Base-by-base conservation (phyloP, 2,113 vertebrate species). In the Macroglossus sobrinus region DNA sequence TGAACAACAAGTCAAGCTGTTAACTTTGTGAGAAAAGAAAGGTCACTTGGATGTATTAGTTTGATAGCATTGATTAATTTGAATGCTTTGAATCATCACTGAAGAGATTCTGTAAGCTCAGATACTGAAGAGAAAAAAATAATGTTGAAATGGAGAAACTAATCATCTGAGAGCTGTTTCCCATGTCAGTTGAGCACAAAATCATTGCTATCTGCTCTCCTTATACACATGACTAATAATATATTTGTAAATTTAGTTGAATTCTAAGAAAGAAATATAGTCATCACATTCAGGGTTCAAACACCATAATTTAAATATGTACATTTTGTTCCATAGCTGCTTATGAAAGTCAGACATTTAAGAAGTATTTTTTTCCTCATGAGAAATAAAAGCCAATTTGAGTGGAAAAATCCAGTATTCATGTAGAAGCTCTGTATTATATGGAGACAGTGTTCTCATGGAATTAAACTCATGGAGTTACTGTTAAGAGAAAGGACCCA, bases 101-200 rank as follows among this genome's bases (percentile, higher is more conserved):
- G n/a, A 88, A 5, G 18, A 79, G 79, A 84, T 88, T 94, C 90
- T 92, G 5, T 59, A 91, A 91, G 47, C 87, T 92, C 55, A 91
- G 87, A 66, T 71, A 80, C 15, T 16, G 45, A 95, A 84, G 75
- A 96, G 40, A 82, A 66, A 50, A 89, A 92, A 88, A 61, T 82
- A 84, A 78, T 53, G n/a, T 28, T 59, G 14, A 80, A 87, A 35
- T 66, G 35, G 64, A 96, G 57, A 76, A 84, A 84, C n/a, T n/a
- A 38, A 0, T 86, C 57, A 61, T 82, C 33, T 69, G 7, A 89
- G 40, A 66, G 28, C 69, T 66, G 38, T 87, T 86, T 85, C 15
- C 18, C 12, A 5, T 55, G 80, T 53, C 64, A 68, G 22, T 43
- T 55, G 53, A 84, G 80, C 75, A 59, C 87, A 69, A 84, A 81